Percentiles rank a stretch among this genome's conserved stretches.
Conservation (phyloP, 2,888 invertebrate genomes). For the Epistrophella euchroma region DNA sequence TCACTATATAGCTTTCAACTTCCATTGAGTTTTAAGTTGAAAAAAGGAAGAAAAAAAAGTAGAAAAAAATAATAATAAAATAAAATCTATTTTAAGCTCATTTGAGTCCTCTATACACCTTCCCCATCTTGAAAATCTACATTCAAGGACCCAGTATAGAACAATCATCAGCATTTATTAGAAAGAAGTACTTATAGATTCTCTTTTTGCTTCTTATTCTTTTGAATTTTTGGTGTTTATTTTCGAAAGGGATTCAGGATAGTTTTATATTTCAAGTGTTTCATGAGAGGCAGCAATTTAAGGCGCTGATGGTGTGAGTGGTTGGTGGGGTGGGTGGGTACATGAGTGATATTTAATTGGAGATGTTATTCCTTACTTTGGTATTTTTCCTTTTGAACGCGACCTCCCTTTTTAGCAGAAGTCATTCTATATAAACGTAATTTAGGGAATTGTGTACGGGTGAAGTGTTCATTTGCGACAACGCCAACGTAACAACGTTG, state of each 20-base stretch:
- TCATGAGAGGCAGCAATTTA: background rate
- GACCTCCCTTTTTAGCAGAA: background rate
- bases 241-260: conserved; percentile 14
- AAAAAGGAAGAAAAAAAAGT: background rate
- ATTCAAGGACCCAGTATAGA: conserved; percentile 55
- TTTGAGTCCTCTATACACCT: conserved; percentile 29
- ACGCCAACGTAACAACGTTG: too few relatives aligned
- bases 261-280: conserved; percentile 13
- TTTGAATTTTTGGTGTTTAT: conserved; percentile 17
- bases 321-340: background rate
- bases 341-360: background rate
- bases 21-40: background rate
- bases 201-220: background rate
- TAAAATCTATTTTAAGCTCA: conserved; percentile 68
- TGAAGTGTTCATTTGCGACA: conserved; percentile 13
- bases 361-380: background rate
- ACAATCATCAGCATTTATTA: conserved; percentile 63
- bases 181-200: conserved; percentile 37
- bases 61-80: conserved; percentile 5
- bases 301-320: background rate
- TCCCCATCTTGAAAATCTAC: conserved; percentile 31
- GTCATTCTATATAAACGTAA: background rate
- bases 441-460: background rate
- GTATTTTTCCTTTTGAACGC: background rate
- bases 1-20: background rate